A percentile compares a stretch with the other conserved stretches of the same genome.
Evolutionary conservation across 2,113 vertebrate species (phyloP).

Genomic region (Gadus chalcogrammus): DNA sequence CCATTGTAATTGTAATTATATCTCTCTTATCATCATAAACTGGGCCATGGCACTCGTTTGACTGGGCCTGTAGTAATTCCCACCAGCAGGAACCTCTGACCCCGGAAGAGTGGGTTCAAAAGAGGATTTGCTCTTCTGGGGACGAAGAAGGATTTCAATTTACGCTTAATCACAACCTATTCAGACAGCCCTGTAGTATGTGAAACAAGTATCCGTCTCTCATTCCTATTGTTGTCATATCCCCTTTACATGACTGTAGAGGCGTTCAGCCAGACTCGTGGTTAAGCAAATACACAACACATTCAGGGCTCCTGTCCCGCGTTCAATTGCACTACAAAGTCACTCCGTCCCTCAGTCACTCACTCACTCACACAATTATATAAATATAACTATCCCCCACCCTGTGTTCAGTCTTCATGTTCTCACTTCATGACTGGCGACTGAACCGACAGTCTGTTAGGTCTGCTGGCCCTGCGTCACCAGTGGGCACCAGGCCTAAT

Average conservation of each 20-base stretch:
- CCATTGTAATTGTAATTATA: slow-evolving; percentile 42
- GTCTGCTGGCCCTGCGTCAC: slow-evolving; percentile 45
- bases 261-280: too few species aligned
- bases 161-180: too few species aligned
- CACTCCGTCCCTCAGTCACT: too few species aligned
- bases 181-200: too few species aligned
- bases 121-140: slow-evolving; percentile 27
- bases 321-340: too few species aligned
- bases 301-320: too few species aligned
- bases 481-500: slow-evolving; percentile 60
- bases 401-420: background rate
- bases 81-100: slow-evolving; percentile 20
- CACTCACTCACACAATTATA: background rate
- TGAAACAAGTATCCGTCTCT: too few species aligned
- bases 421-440: slow-evolving; percentile 25
- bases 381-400: background rate
- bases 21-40: slow-evolving; percentile 40
- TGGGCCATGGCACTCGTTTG: slow-evolving; percentile 34
- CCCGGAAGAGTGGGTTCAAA: slow-evolving; percentile 6
- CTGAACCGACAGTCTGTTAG: slow-evolving; percentile 43
- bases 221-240: too few species aligned
- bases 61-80: slow-evolving; percentile 19
- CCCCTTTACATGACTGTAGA: too few species aligned
- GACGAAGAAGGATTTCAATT: too few species aligned
- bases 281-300: too few species aligned